Base-by-base conservation (phyloP, 2,888 invertebrate species). In the Drosophila engyochracea region DNA sequence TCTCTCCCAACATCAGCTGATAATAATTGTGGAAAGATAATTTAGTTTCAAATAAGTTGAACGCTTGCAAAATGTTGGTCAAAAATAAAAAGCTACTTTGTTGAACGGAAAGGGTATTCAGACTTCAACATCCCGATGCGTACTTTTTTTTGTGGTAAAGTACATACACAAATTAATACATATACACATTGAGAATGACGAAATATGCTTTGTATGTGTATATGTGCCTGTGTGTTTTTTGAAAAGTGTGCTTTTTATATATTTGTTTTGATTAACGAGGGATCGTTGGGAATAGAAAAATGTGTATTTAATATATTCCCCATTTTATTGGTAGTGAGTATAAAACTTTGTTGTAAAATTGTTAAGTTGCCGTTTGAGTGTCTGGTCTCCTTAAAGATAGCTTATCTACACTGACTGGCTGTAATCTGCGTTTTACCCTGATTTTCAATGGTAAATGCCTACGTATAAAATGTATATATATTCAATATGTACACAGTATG, bases 401-500 rank as follows among this genome's bases (percentile, higher is more conserved):
- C 31, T 58, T 58, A 58, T 58, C 58, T 44, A 7, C 22, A 31
- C 31, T 58, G 22, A 58, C 30, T 58, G 28, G 30, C 5, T 52
- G 9, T 30, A 31, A 37, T 25, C 37, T 28, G 28, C 14, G 19
- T 55, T 55, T 39, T 28, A 5, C 41, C 10, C 30, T 30, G 10
- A 58, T 9, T 41, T 41, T 58, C 4, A 41, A 41, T 22, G 4
- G n/a, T 28, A 41, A 39, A 57, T 16, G 30, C 39, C 39, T 41
- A 9, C 47, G 0, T 9, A 9, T 31, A 31, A 39, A 57, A 41
- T 57, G 16, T 19, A 54, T 31, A 51, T 28, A n/a, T 31, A 16
- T 37, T 28, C 16, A 41, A 16, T 16, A 14, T 57, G 30, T 57
- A 7, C 12, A n/a, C 14, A 30, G 7, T 22, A 30, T 28, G 3